Evolutionary conservation across 2,797 vertebrate species (phyloP).

Genomic region (Cynopterus sphinx): DNA sequence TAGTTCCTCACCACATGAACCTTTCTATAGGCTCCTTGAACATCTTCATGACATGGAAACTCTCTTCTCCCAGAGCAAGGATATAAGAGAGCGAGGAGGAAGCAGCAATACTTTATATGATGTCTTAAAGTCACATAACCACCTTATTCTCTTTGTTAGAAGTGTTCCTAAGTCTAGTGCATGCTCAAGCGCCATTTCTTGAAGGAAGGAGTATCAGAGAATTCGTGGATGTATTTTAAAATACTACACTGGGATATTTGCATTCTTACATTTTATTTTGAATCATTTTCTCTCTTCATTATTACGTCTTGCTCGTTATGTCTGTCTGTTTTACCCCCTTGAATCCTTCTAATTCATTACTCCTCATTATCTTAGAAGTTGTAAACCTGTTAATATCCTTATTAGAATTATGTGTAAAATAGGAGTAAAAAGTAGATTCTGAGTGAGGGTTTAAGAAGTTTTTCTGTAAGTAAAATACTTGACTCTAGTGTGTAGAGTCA

Average conservation of each 20-base stretch:
- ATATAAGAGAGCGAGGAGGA: not conserved
- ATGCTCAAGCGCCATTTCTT: not conserved
- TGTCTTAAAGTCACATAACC: not conserved
- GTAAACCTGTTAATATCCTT: not conserved
- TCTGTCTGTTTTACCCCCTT: not conserved
- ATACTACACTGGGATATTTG: not conserved
- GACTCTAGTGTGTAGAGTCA: not conserved
- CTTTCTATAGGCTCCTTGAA: not conserved
- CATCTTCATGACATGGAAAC: not conserved
- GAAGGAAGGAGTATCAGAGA: not conserved
- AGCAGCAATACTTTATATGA: not conserved
- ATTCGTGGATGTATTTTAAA: not conserved
- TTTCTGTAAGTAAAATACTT: not conserved
- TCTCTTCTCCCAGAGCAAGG: not conserved
- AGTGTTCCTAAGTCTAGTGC: not conserved
- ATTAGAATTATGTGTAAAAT: not conserved
- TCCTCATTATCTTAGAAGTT: not conserved
- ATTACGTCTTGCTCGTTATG: not conserved
- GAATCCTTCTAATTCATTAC: not conserved
- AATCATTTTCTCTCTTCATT: not conserved
- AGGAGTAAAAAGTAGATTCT: not conserved
- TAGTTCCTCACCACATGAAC: not conserved
- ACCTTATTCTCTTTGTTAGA: not conserved
- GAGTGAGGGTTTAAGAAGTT: not conserved
- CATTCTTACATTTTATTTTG: not conserved